Evolutionary conservation across 2,888 invertebrate genomes (phyloP), one percentile per base, ranked within the genome.

Genomic region (Hydropsyche betteni): DNA sequence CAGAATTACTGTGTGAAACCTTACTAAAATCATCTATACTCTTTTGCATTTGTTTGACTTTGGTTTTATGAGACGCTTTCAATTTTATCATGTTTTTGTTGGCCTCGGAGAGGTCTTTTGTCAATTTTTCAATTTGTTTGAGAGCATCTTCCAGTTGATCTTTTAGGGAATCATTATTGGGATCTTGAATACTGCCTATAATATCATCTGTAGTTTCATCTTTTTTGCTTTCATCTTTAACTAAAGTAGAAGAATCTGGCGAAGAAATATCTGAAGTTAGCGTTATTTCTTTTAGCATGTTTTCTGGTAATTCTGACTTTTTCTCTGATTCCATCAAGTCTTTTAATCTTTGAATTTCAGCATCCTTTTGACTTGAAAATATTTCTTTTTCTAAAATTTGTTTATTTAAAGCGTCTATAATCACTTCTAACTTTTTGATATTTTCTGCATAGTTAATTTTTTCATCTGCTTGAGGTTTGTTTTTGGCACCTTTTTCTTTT

Each of bases 51-150:
- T 92, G 92, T 83, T 93, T 94, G 68, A 92, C 83, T 85, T 93
- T 94, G 75, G 88, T 84, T 83, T 91, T 92, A 81, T 91, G 90
- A 80, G 89, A 89, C 2, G 92, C 91, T 83, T 93, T 93, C 7
- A 92, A 87, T 85, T 93, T 93, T 69, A 93, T 90, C 90, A 91
- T 91, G 81, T 88, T 90, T 82, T 93, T 93, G 82, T 94, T 94
- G 44, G 91, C 88, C 74, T 91, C 90, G 77, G 94, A 93, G 71
- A 94, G 85, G 82, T 93, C 92, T 80, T 90, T 90, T 77, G 90
- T 92, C 4, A 94, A 85, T 81, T 89, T 87, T 33, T 79, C 80
- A 79, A 87, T 86, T 81, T 87, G 87, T 34, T 85, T 83, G 72
- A 85, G 82, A 61, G 88, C 87, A 68, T 82, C 80, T 79, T 84